phyloP scores from a whole-genome alignment of 2,797 vertebrate genomes.

The Pseudomugil tenellus region DNA sequence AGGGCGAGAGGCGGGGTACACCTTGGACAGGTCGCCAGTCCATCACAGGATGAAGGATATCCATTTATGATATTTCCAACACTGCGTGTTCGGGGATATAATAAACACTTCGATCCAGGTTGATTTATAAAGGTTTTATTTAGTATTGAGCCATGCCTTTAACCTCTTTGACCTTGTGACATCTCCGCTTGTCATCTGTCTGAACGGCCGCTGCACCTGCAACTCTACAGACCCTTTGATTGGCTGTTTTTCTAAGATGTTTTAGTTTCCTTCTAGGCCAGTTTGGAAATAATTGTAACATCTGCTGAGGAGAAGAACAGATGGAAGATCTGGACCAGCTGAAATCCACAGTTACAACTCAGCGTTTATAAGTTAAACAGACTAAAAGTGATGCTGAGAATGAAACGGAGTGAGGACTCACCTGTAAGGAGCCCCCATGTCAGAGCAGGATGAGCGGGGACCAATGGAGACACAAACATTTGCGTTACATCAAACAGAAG shows the following conservation, averaged over 20 bases:
- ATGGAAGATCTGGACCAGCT: background rate
- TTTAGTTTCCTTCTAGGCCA: too few species aligned
- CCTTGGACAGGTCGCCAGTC: too few species aligned
- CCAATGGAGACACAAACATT: conserved; percentile 31
- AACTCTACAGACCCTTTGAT: too few species aligned
- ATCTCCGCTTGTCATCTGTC: too few species aligned
- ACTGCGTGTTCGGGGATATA: too few species aligned
- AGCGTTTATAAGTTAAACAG: background rate
- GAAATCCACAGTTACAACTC: conserved; percentile 1
- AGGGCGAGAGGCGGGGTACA: too few species aligned
- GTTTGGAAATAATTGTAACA: too few species aligned
- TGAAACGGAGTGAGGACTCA: conserved; percentile 32
- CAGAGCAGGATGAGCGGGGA: conserved; percentile 3
- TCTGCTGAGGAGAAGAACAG: background rate
- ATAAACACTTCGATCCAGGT: background rate
- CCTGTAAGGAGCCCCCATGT: conserved; percentile 46
- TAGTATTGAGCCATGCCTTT: background rate
- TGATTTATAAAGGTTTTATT: background rate
- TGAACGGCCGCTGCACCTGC: too few species aligned
- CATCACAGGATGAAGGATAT: too few species aligned
- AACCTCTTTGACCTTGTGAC: background rate
- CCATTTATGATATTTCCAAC: too few species aligned
- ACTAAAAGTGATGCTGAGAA: background rate
- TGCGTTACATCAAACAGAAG: too few species aligned
- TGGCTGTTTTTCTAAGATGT: too few species aligned